Conservation (phyloP, 2,888 invertebrate genomes). For the Drosophila mimetica region DNA sequence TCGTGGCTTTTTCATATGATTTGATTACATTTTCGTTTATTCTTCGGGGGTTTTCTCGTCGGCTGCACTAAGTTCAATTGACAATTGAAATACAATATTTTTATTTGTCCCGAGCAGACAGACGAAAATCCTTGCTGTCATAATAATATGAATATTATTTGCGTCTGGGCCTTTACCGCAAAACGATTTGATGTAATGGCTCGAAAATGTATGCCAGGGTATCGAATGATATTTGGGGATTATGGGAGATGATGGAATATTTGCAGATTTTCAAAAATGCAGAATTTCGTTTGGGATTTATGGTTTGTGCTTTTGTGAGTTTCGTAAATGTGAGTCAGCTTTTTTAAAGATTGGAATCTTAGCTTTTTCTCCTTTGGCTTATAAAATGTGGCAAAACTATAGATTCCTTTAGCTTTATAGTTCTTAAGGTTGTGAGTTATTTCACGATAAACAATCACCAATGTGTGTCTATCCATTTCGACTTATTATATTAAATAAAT, state of each 20-base stretch:
- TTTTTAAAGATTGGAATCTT: neutral
- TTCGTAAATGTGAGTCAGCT: neutral
- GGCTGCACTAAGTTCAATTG: conserved; percentile 66
- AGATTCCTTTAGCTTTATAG: too few relatives aligned
- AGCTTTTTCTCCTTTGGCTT: too few relatives aligned
- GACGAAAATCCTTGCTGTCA: conserved; percentile 37
- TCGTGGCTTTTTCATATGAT: conserved; percentile 67
- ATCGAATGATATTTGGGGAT: conserved; percentile 21
- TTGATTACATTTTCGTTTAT: conserved; percentile 68
- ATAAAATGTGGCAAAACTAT: too few relatives aligned
- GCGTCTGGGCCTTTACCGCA: conserved; percentile 31
- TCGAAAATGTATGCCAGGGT: conserved; percentile 15
- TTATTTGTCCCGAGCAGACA: conserved; percentile 31
- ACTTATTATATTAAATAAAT: too few relatives aligned
- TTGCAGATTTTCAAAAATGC: neutral
- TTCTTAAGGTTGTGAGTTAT: too few relatives aligned
- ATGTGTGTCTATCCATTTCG: too few relatives aligned
- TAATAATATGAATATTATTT: conserved; percentile 61
- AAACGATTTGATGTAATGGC: conserved; percentile 39
- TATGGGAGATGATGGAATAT: conserved; percentile 13
- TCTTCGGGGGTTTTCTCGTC: conserved; percentile 47
- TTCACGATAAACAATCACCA: too few relatives aligned
- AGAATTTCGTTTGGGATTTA: too few relatives aligned
- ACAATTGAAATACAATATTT: conserved; percentile 77
- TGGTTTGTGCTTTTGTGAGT: neutral